Percentiles rank a stretch among this genome's conserved stretches.
Evolutionary conservation across 2,888 invertebrate genomes (phyloP).

Genomic region (Muscina levida): DNA sequence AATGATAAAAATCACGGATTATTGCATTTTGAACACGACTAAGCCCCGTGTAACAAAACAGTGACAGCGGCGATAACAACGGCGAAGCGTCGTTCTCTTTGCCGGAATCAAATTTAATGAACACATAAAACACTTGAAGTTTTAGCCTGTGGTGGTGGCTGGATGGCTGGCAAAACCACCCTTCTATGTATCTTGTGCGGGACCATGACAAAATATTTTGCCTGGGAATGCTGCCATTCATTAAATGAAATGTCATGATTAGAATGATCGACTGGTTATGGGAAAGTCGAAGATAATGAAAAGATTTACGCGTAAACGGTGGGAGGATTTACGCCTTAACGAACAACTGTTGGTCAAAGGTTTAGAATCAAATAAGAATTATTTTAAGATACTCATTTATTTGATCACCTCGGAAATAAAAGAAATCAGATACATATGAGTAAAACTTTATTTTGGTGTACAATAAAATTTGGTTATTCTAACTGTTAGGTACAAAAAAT

Average conservation of each 20-base stretch:
- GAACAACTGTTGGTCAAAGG: too few species aligned
- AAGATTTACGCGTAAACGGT: not conserved
- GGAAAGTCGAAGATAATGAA: slow-evolving; percentile 14
- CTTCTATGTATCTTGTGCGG: not conserved
- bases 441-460: too few species aligned
- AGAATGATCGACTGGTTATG: slow-evolving; percentile 7
- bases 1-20: slow-evolving; percentile 71
- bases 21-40: slow-evolving; percentile 54
- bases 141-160: not conserved
- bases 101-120: slow-evolving; percentile 41
- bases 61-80: slow-evolving; percentile 20
- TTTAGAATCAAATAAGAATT: too few species aligned
- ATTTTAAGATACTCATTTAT: too few species aligned
- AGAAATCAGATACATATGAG: too few species aligned
- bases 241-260: not conserved
- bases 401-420: too few species aligned
- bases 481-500: too few species aligned
- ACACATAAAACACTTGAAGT: slow-evolving; percentile 41
- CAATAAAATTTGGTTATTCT: too few species aligned
- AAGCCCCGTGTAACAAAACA: slow-evolving; percentile 27
- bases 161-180: not conserved
- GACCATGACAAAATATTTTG: slow-evolving; percentile 1
- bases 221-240: not conserved
- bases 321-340: too few species aligned
- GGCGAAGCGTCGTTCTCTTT: not conserved